phyloP scores from a whole-genome alignment of 2,888 invertebrate species.

The Chrysolina americana region DNA sequence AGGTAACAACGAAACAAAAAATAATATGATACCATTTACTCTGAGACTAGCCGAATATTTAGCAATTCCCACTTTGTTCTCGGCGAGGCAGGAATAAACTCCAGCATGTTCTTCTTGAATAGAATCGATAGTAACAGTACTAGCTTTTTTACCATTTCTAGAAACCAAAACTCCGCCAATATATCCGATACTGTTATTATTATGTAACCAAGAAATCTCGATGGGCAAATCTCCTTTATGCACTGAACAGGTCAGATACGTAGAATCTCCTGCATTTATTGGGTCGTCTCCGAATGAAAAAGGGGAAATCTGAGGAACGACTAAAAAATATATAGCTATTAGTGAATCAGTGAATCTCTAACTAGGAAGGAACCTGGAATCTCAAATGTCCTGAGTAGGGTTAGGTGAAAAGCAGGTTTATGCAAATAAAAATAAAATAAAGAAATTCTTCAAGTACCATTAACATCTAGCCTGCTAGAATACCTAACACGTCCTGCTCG shows the following conservation, averaged over 20 bases:
- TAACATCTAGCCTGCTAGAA: conserved; percentile 73
- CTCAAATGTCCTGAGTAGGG: background rate
- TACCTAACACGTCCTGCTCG: conserved; percentile 79
- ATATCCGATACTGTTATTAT: conserved; percentile 70
- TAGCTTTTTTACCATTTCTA: conserved; percentile 69
- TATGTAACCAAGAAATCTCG: conserved; percentile 82
- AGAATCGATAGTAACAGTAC: conserved; percentile 71
- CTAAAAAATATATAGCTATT: conserved; percentile 65
- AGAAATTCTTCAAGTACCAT: conserved; percentile 51
- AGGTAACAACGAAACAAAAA: conserved; percentile 14
- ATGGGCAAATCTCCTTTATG: conserved; percentile 86
- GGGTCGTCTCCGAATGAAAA: conserved; percentile 82
- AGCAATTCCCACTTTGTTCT: conserved; percentile 74
- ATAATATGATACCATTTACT: conserved; percentile 75
- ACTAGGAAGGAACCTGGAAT: no score
- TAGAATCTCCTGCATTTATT: conserved; percentile 83
- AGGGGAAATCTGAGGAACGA: conserved; percentile 79
- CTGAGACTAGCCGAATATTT: conserved; percentile 76
- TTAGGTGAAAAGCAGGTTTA: background rate
- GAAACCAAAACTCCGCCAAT: conserved; percentile 61
- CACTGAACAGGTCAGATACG: conserved; percentile 83
- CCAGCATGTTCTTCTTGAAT: conserved; percentile 71
- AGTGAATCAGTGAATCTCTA: background rate
- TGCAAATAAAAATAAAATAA: conserved; percentile 9
- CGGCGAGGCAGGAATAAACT: conserved; percentile 71